These are phyloP conservation scores for Sycon ciliatum DNA, from an alignment of 37 sponge, comb jelly and placozoan genomes.

Conservation along the genomic window DNA sequence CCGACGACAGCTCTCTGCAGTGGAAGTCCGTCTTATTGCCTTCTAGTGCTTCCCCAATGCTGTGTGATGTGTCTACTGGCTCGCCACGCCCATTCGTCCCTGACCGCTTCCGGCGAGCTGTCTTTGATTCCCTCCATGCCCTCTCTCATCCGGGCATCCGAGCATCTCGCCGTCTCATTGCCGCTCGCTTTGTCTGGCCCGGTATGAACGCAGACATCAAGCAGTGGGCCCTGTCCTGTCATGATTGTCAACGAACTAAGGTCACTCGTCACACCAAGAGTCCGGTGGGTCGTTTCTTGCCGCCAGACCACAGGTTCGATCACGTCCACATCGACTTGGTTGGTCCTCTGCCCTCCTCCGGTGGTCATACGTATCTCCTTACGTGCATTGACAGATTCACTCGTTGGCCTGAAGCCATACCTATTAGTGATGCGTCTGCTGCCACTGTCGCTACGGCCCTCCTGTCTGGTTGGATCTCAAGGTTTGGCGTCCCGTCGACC, in stretches of 20 bases:
- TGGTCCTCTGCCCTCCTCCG: constrained; percentile 43
- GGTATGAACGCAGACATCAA: constrained; percentile 37
- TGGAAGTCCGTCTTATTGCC: constrained; percentile 27
- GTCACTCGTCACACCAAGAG: constrained; percentile 41
- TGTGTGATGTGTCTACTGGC: constrained; percentile 48
- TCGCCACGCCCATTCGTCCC: constrained; percentile 42
- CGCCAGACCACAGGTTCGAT: constrained; percentile 40
- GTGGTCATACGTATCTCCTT: constrained; percentile 38
- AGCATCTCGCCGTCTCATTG: constrained; percentile 43
- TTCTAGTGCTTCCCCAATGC: not conserved
- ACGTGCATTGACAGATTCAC: constrained; percentile 49
- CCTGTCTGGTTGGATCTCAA: constrained; percentile 36
- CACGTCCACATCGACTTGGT: constrained; percentile 46
- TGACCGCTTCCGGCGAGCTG: constrained; percentile 19
- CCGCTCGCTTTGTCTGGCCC: constrained; percentile 43
- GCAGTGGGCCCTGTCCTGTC: constrained; percentile 33
- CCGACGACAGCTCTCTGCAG: constrained; percentile 19
- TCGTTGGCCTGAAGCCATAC: constrained; percentile 52
- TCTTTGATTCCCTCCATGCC: constrained; percentile 42
- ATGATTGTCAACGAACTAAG: constrained; percentile 40
- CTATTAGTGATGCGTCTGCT: constrained; percentile 29
- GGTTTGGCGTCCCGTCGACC: constrained; percentile 46
- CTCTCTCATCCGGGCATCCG: constrained; percentile 45
- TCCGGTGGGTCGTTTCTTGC: constrained; percentile 21
- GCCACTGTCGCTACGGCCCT: constrained; percentile 35